Evolutionary conservation across 2,113 vertebrate genomes (phyloP), one percentile per base, ranked within the genome.

Genomic region (Apodemus speciosus): DNA sequence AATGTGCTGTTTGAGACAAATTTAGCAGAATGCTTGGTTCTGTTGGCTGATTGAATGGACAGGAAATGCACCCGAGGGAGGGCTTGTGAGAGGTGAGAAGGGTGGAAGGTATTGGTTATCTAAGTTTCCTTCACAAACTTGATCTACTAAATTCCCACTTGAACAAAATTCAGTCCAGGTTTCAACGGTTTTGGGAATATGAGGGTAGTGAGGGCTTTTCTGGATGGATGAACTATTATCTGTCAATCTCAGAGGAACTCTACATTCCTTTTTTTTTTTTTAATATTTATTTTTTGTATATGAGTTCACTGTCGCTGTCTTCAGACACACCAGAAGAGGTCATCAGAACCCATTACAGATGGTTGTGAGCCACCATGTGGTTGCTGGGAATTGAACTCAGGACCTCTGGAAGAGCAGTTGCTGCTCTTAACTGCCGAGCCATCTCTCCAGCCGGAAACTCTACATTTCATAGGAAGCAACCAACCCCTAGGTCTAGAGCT

Each of bases 81-180:
- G 53, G 46, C 43, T 75, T 88, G 1, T 38, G 56, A 93, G 84
- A 90, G 76, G 73, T 53, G 38, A 89, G 30, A 95, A 68, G 51
- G 90, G 20, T 15, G 0, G 79, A 77, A 14, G 35, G 9, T 69
- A 23, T 77, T 2, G 21, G 69, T 72, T 2, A 71, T 16, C 53
- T 94, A 49, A 16, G 27, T 75, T 95, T 93, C 77, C 68, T 87
- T 69, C 58, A 91, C 40, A 89, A 11, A 73, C 4, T 43, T 85
- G 77, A 23, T 81, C 18, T 46, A 23, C 46, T 93, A 56, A 20
- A 75, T 56, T 89, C 86, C 73, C 32, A 91, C 0, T 89, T 62
- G 20, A 9, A 11, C 9, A 20, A 89, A 89, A 15, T n/a, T 53
- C 94, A 92, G 46, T 18, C 5, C 4, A 87, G 62, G n/a, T 91